These are phyloP conservation scores for Druon quercuslanigerum DNA, from an alignment of 1,140 invertebrate genomes.

Conservation along the genomic window DNA sequence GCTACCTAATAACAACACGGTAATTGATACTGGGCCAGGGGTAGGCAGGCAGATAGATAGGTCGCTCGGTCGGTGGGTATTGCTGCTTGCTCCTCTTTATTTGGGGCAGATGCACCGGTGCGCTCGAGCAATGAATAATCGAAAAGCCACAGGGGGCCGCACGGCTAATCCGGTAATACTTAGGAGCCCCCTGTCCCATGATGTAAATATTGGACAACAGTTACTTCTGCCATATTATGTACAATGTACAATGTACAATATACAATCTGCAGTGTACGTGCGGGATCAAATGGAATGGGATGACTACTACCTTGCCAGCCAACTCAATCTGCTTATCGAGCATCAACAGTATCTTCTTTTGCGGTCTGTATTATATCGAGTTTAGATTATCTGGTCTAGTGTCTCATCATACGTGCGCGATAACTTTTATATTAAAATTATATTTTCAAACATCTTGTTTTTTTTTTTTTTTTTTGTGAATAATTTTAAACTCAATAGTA, in stretches of 20 bases:
- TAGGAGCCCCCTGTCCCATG: constrained; percentile 45
- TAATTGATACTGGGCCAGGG: constrained; percentile 70
- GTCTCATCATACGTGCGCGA: too few species aligned
- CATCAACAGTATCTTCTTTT: too few species aligned
- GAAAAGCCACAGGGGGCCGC: constrained; percentile 70
- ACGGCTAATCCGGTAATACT: constrained; percentile 72
- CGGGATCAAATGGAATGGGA: background rate
- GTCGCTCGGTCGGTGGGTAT: too few species aligned
- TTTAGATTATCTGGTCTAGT: too few species aligned
- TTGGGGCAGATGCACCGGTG: constrained; percentile 69
- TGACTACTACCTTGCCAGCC: background rate
- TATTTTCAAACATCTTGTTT: too few species aligned
- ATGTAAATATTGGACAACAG: constrained; percentile 64
- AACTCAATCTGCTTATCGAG: constrained; percentile 1
- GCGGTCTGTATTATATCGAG: too few species aligned
- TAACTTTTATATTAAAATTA: too few species aligned
- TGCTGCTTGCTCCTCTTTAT: constrained; percentile 35
- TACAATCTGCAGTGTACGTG: too few species aligned
- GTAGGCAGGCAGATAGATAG: background rate
- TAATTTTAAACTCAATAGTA: too few species aligned
- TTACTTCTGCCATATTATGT: background rate
- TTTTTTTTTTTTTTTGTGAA: too few species aligned
- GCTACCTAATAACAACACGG: constrained; percentile 72
- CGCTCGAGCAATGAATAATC: constrained; percentile 65
- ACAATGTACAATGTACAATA: background rate